phyloP scores from a whole-genome alignment of 2,888 invertebrate species.

The Agrotis puta region DNA sequence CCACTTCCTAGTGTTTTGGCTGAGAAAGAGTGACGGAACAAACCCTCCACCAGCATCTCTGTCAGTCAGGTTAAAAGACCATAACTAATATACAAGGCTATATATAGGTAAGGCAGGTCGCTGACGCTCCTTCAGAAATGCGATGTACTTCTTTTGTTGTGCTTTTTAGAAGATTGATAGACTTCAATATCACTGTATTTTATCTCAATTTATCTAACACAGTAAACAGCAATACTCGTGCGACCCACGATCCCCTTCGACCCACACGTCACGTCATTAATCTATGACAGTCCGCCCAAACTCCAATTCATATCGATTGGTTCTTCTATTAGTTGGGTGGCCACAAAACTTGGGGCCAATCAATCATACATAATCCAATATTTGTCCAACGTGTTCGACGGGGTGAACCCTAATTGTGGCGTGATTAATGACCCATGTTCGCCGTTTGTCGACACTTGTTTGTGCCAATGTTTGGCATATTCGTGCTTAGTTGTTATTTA shows the following conservation, averaged over 20 bases:
- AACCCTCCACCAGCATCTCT: too few relatives aligned
- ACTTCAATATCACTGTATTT: neutral
- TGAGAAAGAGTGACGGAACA: too few relatives aligned
- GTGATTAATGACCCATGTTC: constrained; percentile 76
- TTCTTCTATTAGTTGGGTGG: constrained; percentile 73
- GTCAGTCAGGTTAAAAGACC: too few relatives aligned
- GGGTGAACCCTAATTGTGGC: constrained; percentile 73
- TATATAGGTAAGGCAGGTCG: too few relatives aligned
- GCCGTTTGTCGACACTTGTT: constrained; percentile 68
- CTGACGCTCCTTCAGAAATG: too few relatives aligned
- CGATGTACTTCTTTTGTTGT: too few relatives aligned
- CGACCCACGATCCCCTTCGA: constrained; percentile 12
- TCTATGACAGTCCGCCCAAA: constrained; percentile 62
- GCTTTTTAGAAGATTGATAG: neutral
- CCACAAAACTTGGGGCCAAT: constrained; percentile 79
- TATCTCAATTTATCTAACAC: constrained; percentile 6
- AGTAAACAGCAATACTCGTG: constrained; percentile 23
- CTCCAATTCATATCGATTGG: constrained; percentile 67
- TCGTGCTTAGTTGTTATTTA: constrained; percentile 54
- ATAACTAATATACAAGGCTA: too few relatives aligned
- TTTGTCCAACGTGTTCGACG: constrained; percentile 75
- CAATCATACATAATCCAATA: constrained; percentile 83
- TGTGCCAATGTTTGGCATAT: constrained; percentile 69
- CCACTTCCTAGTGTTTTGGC: too few relatives aligned
- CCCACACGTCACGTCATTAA: constrained; percentile 60